Evolutionary conservation across 1,140 invertebrate genomes (phyloP), one percentile per base, ranked within the genome.

Genomic region (Drosophila tropicalis): DNA sequence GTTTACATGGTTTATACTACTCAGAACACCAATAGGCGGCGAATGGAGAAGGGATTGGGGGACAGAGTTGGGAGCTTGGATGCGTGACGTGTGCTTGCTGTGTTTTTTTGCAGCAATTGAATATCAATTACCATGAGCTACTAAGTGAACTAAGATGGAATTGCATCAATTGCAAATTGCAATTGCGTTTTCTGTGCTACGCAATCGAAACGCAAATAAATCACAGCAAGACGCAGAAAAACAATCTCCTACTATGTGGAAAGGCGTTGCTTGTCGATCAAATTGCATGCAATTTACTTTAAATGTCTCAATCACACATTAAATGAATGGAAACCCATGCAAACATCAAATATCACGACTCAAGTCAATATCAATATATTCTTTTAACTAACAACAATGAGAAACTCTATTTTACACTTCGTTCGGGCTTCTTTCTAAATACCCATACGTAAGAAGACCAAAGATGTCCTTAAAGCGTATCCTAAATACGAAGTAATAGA

Each of bases 171-270:
- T 70, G 76, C 67, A 69, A 65, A 78, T 62, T 78, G 51, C 41
- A 68, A 79, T 73, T 76, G 83, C 75, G 72, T 70, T 77, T 41
- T 44, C 58, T 40, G 44, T 34, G 13, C 66, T 69, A 79, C 82
- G 83, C 83, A 86, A 83, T 87, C 58, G 40, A 47, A 13, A 2
- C 10, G 56, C 69, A 86, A 84, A 86, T 51, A 86, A 86, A 87
- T 86, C 83, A 83, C 67, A 32, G 72, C 83, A 19, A 19, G 44
- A 9, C 17, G n/a, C 9, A 44, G 41, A n/a, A 44, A 79, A 71
- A 25, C 34, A 66, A 72, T 62, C 62, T 68, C 67, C 61, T 17
- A 57, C 55, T 47, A 32, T 51, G 17, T 51, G 44, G 44, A 51
- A 51, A 56, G 75, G 44, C 40, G 36, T 34, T 69, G 44, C 5